Conservation (phyloP, 2,113 vertebrate species). For the Ariopsis seemanni region DNA sequence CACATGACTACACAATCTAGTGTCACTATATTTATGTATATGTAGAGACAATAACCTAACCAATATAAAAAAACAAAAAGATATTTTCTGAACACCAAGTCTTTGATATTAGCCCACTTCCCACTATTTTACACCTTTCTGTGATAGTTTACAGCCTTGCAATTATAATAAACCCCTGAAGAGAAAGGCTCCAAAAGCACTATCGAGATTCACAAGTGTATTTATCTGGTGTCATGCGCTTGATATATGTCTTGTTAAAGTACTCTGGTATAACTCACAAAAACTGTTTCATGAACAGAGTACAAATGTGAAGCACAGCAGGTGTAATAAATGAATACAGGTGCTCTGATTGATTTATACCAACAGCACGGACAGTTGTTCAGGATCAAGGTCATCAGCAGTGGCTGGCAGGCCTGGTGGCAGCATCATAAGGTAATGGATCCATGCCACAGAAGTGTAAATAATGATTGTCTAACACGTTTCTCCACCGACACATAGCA, state of each 20-base stretch:
- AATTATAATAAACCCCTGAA: conserved; percentile 15
- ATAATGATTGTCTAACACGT: conserved; percentile 27
- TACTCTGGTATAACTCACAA: conserved; percentile 44
- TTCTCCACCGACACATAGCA: neutral
- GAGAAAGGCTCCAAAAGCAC: conserved; percentile 17
- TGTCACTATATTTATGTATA: neutral
- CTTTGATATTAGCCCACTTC: neutral
- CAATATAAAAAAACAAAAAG: neutral
- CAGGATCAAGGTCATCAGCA: conserved; percentile 49
- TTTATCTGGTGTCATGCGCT: conserved; percentile 5
- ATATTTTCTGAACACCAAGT: neutral
- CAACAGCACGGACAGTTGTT: conserved; percentile 44
- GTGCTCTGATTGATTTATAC: conserved; percentile 51
- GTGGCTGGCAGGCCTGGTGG: conserved; percentile 33
- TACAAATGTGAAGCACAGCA: conserved; percentile 39
- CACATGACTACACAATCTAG: neutral
- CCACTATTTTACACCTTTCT: neutral
- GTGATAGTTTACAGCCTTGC: conserved; percentile 5
- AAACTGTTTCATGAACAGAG: conserved; percentile 36
- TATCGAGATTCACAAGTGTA: conserved; percentile 25
- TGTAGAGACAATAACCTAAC: neutral
- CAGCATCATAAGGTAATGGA: conserved; percentile 42
- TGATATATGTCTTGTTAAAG: conserved; percentile 43
- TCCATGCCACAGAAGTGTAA: conserved; percentile 31
- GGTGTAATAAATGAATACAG: conserved; percentile 47